Conservation (phyloP, 2,888 invertebrate species). For the Acrocyrtus sp. region DNA sequence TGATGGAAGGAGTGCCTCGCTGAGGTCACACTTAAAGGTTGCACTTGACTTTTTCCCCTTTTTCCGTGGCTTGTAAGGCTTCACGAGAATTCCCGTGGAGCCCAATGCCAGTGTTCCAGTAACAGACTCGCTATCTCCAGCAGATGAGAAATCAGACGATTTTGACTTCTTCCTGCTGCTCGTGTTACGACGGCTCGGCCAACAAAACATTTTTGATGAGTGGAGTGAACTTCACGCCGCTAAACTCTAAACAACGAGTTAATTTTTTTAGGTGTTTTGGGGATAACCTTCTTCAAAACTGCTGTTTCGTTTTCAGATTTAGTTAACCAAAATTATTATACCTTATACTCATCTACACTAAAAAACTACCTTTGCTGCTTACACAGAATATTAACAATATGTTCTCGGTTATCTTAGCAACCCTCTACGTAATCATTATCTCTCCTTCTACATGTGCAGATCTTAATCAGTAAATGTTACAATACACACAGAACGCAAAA, state of each 20-base stretch:
- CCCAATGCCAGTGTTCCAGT: not conserved
- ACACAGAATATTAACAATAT: too few species aligned
- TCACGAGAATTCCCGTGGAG: constrained; percentile 28
- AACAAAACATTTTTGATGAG: constrained; percentile 57
- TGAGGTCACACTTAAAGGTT: constrained; percentile 58
- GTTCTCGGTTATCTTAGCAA: too few species aligned
- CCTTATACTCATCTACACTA: too few species aligned
- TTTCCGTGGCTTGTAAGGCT: constrained; percentile 19
- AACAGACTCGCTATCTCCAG: constrained; percentile 12
- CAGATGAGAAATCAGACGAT: constrained; percentile 32
- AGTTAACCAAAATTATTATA: too few species aligned
- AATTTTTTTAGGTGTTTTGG: too few species aligned
- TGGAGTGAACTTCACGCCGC: not conserved
- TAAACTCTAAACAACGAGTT: too few species aligned
- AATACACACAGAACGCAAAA: too few species aligned
- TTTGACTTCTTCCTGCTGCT: constrained; percentile 44
- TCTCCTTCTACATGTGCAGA: not conserved
- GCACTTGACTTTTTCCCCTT: constrained; percentile 36
- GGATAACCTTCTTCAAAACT: too few species aligned
- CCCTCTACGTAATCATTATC: too few species aligned
- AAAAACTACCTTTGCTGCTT: too few species aligned
- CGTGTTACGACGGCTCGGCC: constrained; percentile 55
- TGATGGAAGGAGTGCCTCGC: constrained; percentile 54
- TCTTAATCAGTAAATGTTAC: not conserved
- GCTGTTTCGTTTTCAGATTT: too few species aligned